Evolutionary conservation across 2,797 vertebrate genomes (phyloP).

Genomic region (Tangara arthus): DNA sequence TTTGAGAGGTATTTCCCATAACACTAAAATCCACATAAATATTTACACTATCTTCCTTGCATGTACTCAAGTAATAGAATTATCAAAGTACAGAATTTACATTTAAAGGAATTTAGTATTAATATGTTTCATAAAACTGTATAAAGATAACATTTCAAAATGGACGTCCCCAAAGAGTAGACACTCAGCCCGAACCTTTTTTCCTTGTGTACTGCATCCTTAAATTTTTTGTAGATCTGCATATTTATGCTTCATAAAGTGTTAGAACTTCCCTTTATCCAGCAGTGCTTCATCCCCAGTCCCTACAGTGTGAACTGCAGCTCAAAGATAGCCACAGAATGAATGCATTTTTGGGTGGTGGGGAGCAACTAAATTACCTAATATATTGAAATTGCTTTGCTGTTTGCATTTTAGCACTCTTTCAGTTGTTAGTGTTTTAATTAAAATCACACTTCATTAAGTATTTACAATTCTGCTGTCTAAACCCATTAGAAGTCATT

Average conservation of each 20-base stretch:
- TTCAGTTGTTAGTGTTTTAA: neutral
- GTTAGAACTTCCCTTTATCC: neutral
- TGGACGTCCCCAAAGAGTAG: neutral
- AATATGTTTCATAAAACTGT: neutral
- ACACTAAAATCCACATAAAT: neutral
- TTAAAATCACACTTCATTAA: constrained; percentile 20
- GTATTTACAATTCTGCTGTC: neutral
- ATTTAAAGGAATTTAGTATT: neutral
- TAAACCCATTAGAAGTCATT: neutral
- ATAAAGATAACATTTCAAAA: neutral
- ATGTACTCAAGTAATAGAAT: neutral
- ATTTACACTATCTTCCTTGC: neutral
- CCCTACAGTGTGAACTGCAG: neutral
- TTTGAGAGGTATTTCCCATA: neutral
- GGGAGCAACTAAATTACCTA: neutral
- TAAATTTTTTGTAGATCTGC: neutral
- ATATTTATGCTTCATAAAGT: neutral
- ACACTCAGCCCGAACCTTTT: neutral
- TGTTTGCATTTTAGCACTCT: neutral
- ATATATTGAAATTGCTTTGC: neutral
- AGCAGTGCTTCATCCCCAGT: neutral
- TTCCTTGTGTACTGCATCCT: neutral
- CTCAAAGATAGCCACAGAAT: neutral
- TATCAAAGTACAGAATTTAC: neutral
- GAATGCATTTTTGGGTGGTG: neutral